A percentile compares a stretch with the other conserved stretches of the same genome.
phyloP scores from a whole-genome alignment of 2,888 invertebrate genomes.

The Sisyra terminalis region DNA sequence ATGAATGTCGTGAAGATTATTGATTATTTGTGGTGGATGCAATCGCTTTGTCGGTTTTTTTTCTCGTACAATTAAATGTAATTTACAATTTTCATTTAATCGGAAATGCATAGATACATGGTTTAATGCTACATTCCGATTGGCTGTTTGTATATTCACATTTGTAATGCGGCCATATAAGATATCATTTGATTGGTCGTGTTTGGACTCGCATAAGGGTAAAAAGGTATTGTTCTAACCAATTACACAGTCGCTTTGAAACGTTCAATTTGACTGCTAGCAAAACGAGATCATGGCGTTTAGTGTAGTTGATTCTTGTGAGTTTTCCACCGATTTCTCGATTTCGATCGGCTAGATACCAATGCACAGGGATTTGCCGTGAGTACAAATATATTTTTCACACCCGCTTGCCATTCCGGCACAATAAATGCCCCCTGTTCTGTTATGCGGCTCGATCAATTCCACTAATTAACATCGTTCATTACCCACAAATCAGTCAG shows the following conservation, averaged over 20 bases:
- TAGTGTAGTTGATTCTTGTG: slow-evolving; percentile 8
- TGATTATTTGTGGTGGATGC: no score
- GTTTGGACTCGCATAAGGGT: slow-evolving; percentile 27
- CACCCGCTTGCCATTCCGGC: not conserved
- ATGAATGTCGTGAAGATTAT: no score
- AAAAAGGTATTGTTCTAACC: slow-evolving; percentile 31
- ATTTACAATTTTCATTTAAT: slow-evolving; percentile 1
- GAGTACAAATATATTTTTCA: not conserved
- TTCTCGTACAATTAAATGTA: no score
- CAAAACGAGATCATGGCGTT: slow-evolving; percentile 8
- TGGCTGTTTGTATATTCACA: slow-evolving; percentile 28
- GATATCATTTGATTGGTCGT: slow-evolving; percentile 32
- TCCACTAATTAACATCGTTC: no score
- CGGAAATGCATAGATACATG: slow-evolving; percentile 7
- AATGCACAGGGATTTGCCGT: not conserved
- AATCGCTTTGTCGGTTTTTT: no score
- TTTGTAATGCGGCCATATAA: slow-evolving; percentile 25
- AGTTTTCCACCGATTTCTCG: not conserved
- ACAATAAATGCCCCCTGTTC: not conserved
- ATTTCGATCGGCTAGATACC: not conserved
- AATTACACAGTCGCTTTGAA: slow-evolving; percentile 28
- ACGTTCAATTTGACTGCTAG: slow-evolving; percentile 8
- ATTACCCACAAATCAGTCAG: no score
- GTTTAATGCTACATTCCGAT: slow-evolving; percentile 20
- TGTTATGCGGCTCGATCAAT: not conserved